Conservation (phyloP, 2,113 vertebrate genomes). For the Calyptomena viridis region DNA sequence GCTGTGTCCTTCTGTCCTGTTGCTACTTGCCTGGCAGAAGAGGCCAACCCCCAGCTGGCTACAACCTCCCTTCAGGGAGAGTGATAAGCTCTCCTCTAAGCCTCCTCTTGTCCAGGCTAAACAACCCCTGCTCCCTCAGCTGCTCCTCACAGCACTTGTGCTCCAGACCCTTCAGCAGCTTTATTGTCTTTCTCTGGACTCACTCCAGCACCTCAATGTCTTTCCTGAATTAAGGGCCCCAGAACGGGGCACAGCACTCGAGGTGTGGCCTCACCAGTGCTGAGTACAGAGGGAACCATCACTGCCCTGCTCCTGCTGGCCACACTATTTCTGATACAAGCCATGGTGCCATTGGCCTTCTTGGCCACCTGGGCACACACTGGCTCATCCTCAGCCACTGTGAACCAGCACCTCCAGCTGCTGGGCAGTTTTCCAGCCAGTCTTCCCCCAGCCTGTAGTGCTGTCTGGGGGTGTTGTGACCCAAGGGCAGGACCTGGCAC, state of each 20-base stretch:
- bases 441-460: neutral
- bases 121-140: neutral
- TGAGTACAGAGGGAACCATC: neutral
- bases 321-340: neutral
- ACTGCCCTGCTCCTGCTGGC: neutral
- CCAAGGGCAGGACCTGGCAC: neutral
- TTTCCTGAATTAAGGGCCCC: neutral
- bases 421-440: accelerated
- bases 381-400: neutral
- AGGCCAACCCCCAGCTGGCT: neutral
- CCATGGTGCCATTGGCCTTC: neutral
- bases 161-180: neutral
- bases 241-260: neutral
- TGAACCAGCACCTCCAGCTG: no score
- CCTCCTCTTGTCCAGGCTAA: neutral
- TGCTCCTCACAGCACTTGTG: neutral
- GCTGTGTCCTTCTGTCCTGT: neutral
- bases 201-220: neutral
- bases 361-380: neutral
- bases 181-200: accelerated
- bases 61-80: neutral
- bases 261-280: neutral
- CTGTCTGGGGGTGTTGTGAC: neutral
- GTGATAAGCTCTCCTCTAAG: neutral
- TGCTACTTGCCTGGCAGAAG: neutral